Base-by-base conservation (phyloP, 2,797 vertebrate genomes). In the Arremon brunneinucha region DNA sequence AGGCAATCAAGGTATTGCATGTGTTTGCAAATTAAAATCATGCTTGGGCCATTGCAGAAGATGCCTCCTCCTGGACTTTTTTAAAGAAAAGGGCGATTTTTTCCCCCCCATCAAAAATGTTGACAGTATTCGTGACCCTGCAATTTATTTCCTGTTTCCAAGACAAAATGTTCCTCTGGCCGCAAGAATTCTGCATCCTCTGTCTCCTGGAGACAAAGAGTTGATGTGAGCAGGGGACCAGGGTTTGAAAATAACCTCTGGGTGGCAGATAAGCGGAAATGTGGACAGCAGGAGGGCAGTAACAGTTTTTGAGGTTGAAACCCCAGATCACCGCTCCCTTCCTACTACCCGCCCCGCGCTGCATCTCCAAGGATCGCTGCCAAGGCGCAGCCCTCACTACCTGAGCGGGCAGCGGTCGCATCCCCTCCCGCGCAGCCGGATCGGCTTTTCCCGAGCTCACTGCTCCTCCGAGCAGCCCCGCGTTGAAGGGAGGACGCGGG, bases 161-260 rank as follows among this genome's bases (percentile, higher is more conserved):
- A 72, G 81, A 65, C 27, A 26, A 34, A 90, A 65, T 6, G 77
- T 34, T 76, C 44, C 34, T 59, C 43, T 69, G 67, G 23, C 55
- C 32, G 34, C 67, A 59, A 59, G 70, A 64, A 84, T 89, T 76
- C 78, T 26, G 74, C 81, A 81, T 62, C 70, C 6, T 9, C 86
- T 17, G 80, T 63, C 69, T 6, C 86, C 50, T 24, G 63, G 80
- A 91, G 92, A 93, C 83, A 79, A 81, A 68, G 65, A 78, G 27
- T 56, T 67, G 92, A 76, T 55, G 47, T 39, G 53, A 32, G 43
- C 46, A 43, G 41, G 69, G 52, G 34, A 60, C 35, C 52, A 12
- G 9, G 1, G 30, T 6, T 56, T 71, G 80, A 35, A 53, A 83
- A 67, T 21, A 70, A 18, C 49, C n/a, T 37, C 46, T 8, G 53